phyloP scores from a whole-genome alignment of 2,888 invertebrate species.

The Mimumesa dahlbomi region DNA sequence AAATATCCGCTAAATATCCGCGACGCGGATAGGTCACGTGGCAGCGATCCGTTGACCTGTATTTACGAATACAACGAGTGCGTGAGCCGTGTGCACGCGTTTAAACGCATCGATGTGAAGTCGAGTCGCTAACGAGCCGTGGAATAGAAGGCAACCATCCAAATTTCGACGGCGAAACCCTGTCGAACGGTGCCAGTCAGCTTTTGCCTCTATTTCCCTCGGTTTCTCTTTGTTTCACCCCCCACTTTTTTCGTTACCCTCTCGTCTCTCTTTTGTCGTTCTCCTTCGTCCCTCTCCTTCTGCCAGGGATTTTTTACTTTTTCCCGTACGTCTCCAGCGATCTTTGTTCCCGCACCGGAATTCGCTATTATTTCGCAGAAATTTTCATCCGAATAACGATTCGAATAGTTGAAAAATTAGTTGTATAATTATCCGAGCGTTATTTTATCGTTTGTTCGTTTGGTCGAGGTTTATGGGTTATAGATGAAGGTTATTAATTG shows the following conservation, averaged over 20 bases:
- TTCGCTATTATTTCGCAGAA: not conserved
- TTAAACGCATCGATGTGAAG: slow-evolving; percentile 26
- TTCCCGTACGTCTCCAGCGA: too few species aligned
- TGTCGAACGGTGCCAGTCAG: slow-evolving; percentile 1
- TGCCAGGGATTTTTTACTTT: too few species aligned
- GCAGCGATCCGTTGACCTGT: slow-evolving; percentile 30
- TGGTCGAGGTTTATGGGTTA: too few species aligned
- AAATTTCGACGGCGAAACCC: slow-evolving; percentile 34
- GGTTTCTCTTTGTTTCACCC: slow-evolving; percentile 1
- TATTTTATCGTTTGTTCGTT: not conserved
- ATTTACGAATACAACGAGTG: slow-evolving; percentile 25
- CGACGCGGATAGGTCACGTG: slow-evolving; percentile 20
- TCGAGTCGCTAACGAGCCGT: slow-evolving; percentile 31
- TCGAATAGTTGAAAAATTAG: too few species aligned
- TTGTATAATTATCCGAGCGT: too few species aligned
- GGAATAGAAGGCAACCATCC: slow-evolving; percentile 24
- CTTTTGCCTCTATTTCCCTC: slow-evolving; percentile 13
- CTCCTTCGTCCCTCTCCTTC: not conserved
- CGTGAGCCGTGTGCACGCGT: slow-evolving; percentile 30
- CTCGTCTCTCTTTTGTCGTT: not conserved
- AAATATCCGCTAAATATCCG: slow-evolving; percentile 10
- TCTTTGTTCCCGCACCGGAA: not conserved
- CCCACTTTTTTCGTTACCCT: not conserved
- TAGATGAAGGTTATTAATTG: too few species aligned
- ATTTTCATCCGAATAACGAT: too few species aligned